Evolutionary conservation across 2,113 vertebrate species (phyloP).

Genomic region (Taurulus bubalis): DNA sequence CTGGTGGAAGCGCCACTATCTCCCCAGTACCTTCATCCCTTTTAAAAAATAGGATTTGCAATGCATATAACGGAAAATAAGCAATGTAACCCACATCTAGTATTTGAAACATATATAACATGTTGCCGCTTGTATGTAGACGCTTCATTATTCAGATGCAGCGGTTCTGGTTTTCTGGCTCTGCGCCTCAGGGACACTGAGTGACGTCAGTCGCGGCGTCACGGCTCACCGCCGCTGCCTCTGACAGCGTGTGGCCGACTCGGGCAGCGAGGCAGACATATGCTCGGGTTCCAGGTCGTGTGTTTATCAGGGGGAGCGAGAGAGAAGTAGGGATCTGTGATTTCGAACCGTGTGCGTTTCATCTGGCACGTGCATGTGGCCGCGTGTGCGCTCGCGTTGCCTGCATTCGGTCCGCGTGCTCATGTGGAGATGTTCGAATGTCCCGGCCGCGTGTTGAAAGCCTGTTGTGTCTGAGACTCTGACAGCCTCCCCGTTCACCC

Average conservation of each 20-base stretch:
- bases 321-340: neutral
- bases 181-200: slow-evolving; percentile 51
- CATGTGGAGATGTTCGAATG: slow-evolving; percentile 32
- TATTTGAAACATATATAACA: neutral
- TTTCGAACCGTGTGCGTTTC: slow-evolving; percentile 6
- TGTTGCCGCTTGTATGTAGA: slow-evolving; percentile 9
- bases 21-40: neutral
- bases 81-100: neutral
- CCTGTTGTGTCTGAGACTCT: slow-evolving; percentile 49
- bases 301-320: slow-evolving; percentile 1
- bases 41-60: neutral
- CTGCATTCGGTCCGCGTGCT: slow-evolving; percentile 9
- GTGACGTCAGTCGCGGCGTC: slow-evolving; percentile 56
- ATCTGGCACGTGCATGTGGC: neutral
- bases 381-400: neutral
- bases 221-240: slow-evolving; percentile 39
- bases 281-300: slow-evolving; percentile 26
- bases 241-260: slow-evolving; percentile 45
- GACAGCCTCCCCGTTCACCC: slow-evolving; percentile 56
- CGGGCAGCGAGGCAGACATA: slow-evolving; percentile 35
- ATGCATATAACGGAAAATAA: neutral
- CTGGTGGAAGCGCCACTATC: neutral
- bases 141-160: slow-evolving; percentile 23
- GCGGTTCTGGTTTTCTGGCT: slow-evolving; percentile 40
- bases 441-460: slow-evolving; percentile 20